These are phyloP conservation scores for Amazona guildingii DNA, from an alignment of 2,113 vertebrate species.

Conservation along the genomic window DNA sequence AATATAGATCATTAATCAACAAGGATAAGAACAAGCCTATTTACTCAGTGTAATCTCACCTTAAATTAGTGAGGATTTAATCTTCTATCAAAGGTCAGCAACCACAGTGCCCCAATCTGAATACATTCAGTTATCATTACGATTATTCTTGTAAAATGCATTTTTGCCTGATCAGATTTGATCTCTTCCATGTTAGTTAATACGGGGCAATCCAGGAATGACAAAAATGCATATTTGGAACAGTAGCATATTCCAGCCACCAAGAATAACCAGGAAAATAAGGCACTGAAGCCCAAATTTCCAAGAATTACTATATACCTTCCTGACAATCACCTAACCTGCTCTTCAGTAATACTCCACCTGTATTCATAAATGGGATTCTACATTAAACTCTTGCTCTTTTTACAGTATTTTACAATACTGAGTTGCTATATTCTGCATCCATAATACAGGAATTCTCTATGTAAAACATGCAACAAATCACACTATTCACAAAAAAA, in stretches of 20 bases:
- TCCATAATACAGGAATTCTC: rapidly evolving
- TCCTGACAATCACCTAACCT: not conserved
- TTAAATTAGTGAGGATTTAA: slow-evolving; percentile 41
- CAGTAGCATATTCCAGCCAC: not conserved
- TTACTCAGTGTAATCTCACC: slow-evolving; percentile 24
- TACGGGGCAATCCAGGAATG: not conserved
- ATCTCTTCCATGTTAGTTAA: not conserved
- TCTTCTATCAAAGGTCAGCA: not conserved
- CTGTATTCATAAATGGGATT: not conserved
- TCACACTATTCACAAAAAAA: not conserved
- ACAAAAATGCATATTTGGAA: not conserved
- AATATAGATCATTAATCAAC: slow-evolving; percentile 56
- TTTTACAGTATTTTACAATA: not conserved
- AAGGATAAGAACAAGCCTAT: not conserved
- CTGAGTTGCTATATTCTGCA: not conserved
- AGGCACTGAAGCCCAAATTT: not conserved
- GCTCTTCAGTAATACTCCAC: not conserved
- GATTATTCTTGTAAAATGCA: not conserved
- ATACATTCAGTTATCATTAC: not conserved
- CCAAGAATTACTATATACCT: not conserved
- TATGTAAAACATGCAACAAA: not conserved
- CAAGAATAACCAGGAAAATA: not conserved
- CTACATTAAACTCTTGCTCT: not conserved
- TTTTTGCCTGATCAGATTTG: not conserved
- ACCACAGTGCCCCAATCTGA: not conserved